These are phyloP conservation scores for Scaeva pyrastri DNA, from an alignment of 2,888 invertebrate genomes.

Conservation along the genomic window DNA sequence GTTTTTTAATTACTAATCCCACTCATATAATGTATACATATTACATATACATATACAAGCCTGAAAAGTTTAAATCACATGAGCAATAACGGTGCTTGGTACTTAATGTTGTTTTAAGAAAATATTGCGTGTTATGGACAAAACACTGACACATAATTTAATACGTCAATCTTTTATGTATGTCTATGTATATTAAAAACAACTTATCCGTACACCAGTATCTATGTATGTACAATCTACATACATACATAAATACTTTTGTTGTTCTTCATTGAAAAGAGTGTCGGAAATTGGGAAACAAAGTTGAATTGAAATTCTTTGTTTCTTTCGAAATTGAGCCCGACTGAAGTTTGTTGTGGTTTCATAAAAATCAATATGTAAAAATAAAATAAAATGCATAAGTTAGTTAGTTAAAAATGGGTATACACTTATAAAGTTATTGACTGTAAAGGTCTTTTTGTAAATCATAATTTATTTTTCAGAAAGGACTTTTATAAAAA, in stretches of 20 bases:
- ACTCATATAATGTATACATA: not conserved
- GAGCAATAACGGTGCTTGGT: conserved; percentile 29
- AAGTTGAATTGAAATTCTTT: not conserved
- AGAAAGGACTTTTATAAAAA: too few relatives aligned
- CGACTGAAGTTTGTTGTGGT: not conserved
- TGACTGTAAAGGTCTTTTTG: too few relatives aligned
- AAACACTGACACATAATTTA: not conserved
- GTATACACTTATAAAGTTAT: too few relatives aligned
- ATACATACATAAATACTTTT: not conserved
- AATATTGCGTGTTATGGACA: conserved; percentile 39
- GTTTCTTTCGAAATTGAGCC: not conserved
- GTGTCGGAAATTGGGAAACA: not conserved
- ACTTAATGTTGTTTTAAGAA: conserved; percentile 32
- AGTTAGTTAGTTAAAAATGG: too few relatives aligned
- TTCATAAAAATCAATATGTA: not conserved
- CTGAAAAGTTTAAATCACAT: conserved; percentile 22
- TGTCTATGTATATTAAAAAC: too few relatives aligned
- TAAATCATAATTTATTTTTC: too few relatives aligned
- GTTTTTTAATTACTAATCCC: conserved; percentile 49
- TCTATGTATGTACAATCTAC: too few relatives aligned
- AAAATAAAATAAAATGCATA: too few relatives aligned
- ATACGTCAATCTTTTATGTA: not conserved
- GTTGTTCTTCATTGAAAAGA: not conserved
- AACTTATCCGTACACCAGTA: too few relatives aligned
- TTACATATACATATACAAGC: not conserved